A percentile compares a stretch with the other conserved stretches of the same genome.
Evolutionary conservation across 2,888 invertebrate genomes (phyloP).

Genomic region (Ormyrus labotus): DNA sequence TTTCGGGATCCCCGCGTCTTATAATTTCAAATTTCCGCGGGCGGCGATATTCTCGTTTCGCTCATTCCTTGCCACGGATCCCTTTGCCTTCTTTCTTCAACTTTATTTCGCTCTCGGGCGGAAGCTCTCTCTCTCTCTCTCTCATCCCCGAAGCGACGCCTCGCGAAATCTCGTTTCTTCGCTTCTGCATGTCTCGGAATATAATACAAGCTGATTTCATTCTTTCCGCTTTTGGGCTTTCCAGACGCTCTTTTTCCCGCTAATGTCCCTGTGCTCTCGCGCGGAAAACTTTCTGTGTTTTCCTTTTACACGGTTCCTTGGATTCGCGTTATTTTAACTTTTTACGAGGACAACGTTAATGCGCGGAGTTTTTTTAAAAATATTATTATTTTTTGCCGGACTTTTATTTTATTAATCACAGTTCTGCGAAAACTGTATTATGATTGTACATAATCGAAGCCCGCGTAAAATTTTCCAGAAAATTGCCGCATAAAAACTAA

Average conservation of each 20-base stretch:
- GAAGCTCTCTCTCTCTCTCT: constrained; percentile 25
- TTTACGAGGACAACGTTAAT: neutral
- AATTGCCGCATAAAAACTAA: no score
- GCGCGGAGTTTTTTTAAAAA: no score
- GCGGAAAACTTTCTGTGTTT: constrained; percentile 59
- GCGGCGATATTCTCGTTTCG: constrained; percentile 59
- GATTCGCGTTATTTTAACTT: neutral
- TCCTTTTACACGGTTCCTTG: constrained; percentile 17
- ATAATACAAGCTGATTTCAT: constrained; percentile 40
- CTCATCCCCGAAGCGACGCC: neutral
- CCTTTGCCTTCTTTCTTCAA: constrained; percentile 21
- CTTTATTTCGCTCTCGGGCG: constrained; percentile 41
- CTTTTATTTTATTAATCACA: no score
- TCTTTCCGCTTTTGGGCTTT: constrained; percentile 57
- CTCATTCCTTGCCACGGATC: constrained; percentile 16
- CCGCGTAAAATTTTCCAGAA: no score
- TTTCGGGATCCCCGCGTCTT: constrained; percentile 57
- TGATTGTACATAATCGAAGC: no score
- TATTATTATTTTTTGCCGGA: no score
- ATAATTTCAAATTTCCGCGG: constrained; percentile 71
- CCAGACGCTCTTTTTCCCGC: constrained; percentile 47
- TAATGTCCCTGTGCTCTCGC: constrained; percentile 52
- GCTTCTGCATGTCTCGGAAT: constrained; percentile 23
- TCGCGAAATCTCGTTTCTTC: constrained; percentile 32
- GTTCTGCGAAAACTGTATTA: no score